A percentile compares a stretch with the other conserved stretches of the same genome.
Conservation (phyloP, 2,113 vertebrate genomes). For the Haemorhous mexicanus region DNA sequence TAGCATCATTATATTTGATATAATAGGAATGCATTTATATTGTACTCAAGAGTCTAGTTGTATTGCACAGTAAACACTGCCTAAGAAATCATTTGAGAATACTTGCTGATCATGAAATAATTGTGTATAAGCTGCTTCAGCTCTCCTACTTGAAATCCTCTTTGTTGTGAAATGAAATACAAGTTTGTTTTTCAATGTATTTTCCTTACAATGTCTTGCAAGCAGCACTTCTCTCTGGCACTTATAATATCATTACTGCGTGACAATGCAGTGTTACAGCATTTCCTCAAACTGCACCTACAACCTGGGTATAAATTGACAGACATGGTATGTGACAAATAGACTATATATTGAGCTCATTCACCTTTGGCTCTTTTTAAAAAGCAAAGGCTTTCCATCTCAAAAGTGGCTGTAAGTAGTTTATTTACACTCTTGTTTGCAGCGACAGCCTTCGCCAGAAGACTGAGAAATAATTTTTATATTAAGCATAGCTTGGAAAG, state of each 20-base stretch:
- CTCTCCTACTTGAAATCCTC: slow-evolving; percentile 2
- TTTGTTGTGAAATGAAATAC: background rate
- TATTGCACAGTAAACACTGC: background rate
- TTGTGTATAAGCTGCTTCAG: background rate
- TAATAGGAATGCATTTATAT: background rate
- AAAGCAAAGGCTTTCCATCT: background rate
- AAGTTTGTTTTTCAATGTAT: background rate
- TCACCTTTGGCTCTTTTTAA: background rate
- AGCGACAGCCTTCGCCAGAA: slow-evolving; percentile 5
- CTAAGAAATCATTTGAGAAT: slow-evolving; percentile 2
- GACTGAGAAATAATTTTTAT: slow-evolving; percentile 34
- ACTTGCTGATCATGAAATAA: slow-evolving; percentile 20
- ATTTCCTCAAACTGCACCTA: background rate
- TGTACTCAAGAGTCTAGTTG: background rate
- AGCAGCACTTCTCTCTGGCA: background rate
- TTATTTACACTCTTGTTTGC: slow-evolving; percentile 40
- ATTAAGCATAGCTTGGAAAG: slow-evolving; percentile 28
- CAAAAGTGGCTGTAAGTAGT: background rate
- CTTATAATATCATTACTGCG: background rate
- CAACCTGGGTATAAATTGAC: background rate
- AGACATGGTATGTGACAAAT: background rate
- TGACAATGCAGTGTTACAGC: background rate
- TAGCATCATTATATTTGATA: background rate
- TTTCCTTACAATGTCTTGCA: background rate
- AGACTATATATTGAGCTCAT: background rate